Percentiles rank a stretch among this genome's conserved stretches.
phyloP scores from a whole-genome alignment of 2,888 invertebrate genomes.

The Arenicola marina region DNA sequence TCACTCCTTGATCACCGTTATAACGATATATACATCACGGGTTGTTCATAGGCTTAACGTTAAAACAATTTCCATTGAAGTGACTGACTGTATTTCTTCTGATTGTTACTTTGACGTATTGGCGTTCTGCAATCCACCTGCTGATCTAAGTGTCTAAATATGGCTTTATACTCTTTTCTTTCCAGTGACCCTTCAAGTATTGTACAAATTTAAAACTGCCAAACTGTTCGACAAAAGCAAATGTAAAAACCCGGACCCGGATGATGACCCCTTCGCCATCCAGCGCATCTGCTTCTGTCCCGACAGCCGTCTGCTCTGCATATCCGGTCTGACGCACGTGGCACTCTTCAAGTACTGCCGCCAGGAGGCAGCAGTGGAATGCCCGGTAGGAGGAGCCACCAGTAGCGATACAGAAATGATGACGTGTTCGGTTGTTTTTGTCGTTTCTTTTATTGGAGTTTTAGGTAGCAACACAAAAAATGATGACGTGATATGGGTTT shows the following conservation, averaged over 20 bases:
- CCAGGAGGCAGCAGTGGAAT: slow-evolving; percentile 73
- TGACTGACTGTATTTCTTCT: not conserved
- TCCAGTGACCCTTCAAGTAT: slow-evolving; percentile 85
- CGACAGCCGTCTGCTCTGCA: slow-evolving; percentile 85
- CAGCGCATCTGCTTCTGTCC: slow-evolving; percentile 85
- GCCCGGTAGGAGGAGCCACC: slow-evolving; percentile 54
- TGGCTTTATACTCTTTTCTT: not conserved
- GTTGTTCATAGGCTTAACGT: too few relatives aligned
- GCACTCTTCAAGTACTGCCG: slow-evolving; percentile 95
- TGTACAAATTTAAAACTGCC: slow-evolving; percentile 96
- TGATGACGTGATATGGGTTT: too few relatives aligned
- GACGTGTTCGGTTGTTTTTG: too few relatives aligned
- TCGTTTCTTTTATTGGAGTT: too few relatives aligned
- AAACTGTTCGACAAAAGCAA: slow-evolving; percentile 82
- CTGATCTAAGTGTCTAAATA: too few relatives aligned
- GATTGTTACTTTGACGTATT: not conserved
- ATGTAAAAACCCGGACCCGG: slow-evolving; percentile 44
- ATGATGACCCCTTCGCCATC: slow-evolving; percentile 88
- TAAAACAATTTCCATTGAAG: not conserved
- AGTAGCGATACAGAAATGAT: too few relatives aligned
- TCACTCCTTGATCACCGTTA: too few relatives aligned
- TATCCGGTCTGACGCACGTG: slow-evolving; percentile 92
- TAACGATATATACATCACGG: too few relatives aligned
- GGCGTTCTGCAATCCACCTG: not conserved
- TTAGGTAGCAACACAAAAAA: too few relatives aligned